Evolutionary conservation across 2,113 vertebrate species (phyloP), one percentile per base, ranked within the genome.

Genomic region (Trachemys scripta): DNA sequence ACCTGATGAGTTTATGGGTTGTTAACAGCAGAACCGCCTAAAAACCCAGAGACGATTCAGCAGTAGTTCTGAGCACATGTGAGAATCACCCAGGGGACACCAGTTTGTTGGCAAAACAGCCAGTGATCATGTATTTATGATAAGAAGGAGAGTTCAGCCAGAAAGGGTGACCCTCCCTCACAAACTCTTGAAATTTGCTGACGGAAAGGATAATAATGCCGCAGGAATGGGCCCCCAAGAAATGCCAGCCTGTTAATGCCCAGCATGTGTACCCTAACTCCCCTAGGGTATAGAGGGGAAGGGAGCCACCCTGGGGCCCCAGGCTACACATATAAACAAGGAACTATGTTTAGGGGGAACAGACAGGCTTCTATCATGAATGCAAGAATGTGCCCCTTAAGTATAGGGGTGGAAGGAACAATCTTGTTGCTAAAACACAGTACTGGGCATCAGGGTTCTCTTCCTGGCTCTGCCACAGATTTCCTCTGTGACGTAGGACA

Each of bases 241-340:
- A 76, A 25, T 76, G 72, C 9, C 24, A 76, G 24, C 6, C 7
- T 56, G 54, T 57, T 82, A 82, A 57, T 17, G 53, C 14, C 54
- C 25, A 42, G 54, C 27, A 45, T 4, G 25, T 29, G 42, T 12
- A 38, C 53, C 25, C 42, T 83, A 29, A 56, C 14, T 9, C 9
- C 54, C 54, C 51, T 6, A 25, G 20, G 45, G 35, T 35, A 24
- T 20, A 81, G 6, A 81, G 19, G 51, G 47, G 38, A 87, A 78
- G 29, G 1, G 8, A 47, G 29, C 24, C 45, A 0, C 5, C 42
- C 47, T 3, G 22, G 27, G 76, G 42, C 20, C 65, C 80, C 84
- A 53, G 53, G 45, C 2, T 82, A 38, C 82, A 82, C 4, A 22
- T 0, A 0, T 3, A 24, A 69, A 8, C 31, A 80, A 76, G 9